A percentile compares a stretch with the other conserved stretches of the same genome.
These are phyloP conservation scores for Bubo scandiacus DNA, from an alignment of 2,113 vertebrate genomes.

Conservation along the genomic window DNA sequence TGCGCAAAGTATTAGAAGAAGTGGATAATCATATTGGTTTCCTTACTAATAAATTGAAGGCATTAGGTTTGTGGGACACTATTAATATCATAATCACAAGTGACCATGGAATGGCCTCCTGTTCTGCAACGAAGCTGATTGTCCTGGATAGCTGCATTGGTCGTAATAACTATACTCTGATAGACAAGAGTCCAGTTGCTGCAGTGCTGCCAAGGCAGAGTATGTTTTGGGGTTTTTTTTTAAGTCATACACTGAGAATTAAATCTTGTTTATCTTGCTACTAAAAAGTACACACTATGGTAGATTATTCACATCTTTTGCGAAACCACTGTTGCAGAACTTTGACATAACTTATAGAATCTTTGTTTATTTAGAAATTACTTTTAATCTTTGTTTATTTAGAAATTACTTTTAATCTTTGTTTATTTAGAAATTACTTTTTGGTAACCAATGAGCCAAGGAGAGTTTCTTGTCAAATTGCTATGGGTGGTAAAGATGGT, in stretches of 20 bases:
- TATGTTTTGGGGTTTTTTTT: slow-evolving; percentile 61
- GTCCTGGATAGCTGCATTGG: slow-evolving; percentile 81
- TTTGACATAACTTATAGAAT: background rate
- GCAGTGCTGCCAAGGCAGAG: slow-evolving; percentile 83
- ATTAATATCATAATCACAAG: slow-evolving; percentile 92
- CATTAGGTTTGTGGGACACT: slow-evolving; percentile 81
- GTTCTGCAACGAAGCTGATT: slow-evolving; percentile 84
- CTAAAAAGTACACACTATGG: background rate
- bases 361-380: background rate
- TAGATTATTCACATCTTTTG: background rate
- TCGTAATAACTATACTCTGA: slow-evolving; percentile 74
- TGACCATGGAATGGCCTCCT: slow-evolving; percentile 96
- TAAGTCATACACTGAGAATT: background rate
- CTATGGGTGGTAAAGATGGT: background rate
- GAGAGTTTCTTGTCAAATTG: background rate
- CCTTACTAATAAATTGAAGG: slow-evolving; percentile 79
- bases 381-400: background rate
- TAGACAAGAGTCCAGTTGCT: slow-evolving; percentile 84
- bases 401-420: background rate
- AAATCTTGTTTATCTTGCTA: background rate
- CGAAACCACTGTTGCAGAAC: background rate
- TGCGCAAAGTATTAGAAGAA: slow-evolving; percentile 78
- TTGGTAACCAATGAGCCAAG: background rate
- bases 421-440: background rate
- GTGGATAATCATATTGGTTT: slow-evolving; percentile 85